A percentile compares a stretch with the other conserved stretches of the same genome.
phyloP scores from a whole-genome alignment of 2,113 vertebrate genomes.

The Sterna hirundo region DNA sequence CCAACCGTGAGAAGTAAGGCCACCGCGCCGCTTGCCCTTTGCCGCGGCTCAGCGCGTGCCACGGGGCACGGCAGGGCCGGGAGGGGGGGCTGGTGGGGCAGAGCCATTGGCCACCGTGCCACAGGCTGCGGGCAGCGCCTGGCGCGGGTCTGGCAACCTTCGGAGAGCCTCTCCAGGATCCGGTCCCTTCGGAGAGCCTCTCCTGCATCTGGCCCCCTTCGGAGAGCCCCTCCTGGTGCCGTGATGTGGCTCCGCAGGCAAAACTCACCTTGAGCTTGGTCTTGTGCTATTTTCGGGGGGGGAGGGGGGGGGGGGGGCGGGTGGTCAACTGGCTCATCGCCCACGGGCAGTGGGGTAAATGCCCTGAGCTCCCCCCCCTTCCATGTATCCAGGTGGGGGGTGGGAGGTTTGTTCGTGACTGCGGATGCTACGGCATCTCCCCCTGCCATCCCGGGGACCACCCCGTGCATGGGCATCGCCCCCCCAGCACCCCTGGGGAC shows the following conservation, averaged over 20 bases:
- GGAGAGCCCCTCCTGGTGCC: not conserved
- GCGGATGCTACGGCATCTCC: fast-evolving
- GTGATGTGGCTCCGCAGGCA: not conserved
- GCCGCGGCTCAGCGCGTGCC: fast-evolving
- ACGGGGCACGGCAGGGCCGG: fast-evolving
- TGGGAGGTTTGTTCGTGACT: not conserved
- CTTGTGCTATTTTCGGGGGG: not conserved
- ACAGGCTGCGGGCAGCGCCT: not conserved
- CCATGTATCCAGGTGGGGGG: fast-evolving
- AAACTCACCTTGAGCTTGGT: not conserved
- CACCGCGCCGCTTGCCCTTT: fast-evolving
- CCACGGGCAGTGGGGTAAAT: not conserved
- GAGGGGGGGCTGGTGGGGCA: not conserved
- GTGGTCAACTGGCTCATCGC: not conserved
- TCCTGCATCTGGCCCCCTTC: too few species aligned
- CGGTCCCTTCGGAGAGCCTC: too few species aligned
- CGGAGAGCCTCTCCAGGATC: not conserved
- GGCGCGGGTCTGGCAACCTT: not conserved
- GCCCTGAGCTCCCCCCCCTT: not conserved
- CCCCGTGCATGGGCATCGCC: fast-evolving
- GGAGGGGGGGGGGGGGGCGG: not conserved
- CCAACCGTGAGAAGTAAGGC: constrained; percentile 81
- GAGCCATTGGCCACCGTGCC: fast-evolving
- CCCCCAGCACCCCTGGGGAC: not conserved
- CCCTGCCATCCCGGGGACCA: fast-evolving